Evolutionary conservation across 2,888 invertebrate species (phyloP).

Genomic region (Ischnura elegans): DNA sequence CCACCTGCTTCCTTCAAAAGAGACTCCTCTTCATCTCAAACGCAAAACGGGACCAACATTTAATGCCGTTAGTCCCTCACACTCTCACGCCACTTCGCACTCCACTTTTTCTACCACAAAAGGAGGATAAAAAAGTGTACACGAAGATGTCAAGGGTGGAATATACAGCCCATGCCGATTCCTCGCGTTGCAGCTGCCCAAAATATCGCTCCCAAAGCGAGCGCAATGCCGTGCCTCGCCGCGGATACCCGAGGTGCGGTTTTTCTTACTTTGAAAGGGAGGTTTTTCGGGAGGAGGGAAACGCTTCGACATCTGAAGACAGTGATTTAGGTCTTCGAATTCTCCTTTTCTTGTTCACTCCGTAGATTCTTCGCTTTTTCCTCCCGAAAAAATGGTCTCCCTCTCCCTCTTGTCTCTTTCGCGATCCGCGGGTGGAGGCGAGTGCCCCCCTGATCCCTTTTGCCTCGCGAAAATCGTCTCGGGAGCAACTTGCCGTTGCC

Average conservation of each 20-base stretch:
- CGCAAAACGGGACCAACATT: conserved; percentile 13
- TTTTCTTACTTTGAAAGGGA: not conserved
- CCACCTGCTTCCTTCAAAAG: not conserved
- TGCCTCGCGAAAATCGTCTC: not conserved
- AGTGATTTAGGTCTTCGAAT: not conserved
- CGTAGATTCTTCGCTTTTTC: not conserved
- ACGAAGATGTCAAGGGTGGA: not conserved
- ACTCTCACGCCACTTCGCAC: not conserved
- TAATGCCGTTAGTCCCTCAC: not conserved
- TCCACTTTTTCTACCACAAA: not conserved
- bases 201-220: not conserved
- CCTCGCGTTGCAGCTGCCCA: not conserved
- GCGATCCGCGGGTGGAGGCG: not conserved
- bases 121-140: not conserved
- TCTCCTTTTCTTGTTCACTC: not conserved
- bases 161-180: conserved; percentile 26
- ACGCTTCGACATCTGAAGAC: not conserved
- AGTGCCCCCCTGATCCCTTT: not conserved
- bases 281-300: not conserved
- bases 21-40: conserved; percentile 22
- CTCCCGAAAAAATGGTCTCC: not conserved
- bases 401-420: not conserved
- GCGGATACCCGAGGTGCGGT: not conserved
- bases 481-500: not conserved
- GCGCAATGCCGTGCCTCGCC: not conserved